Percentiles rank a stretch among this genome's conserved stretches.
Evolutionary conservation across 1,140 invertebrate species (phyloP).

Genomic region (Vanessa tameamea): DNA sequence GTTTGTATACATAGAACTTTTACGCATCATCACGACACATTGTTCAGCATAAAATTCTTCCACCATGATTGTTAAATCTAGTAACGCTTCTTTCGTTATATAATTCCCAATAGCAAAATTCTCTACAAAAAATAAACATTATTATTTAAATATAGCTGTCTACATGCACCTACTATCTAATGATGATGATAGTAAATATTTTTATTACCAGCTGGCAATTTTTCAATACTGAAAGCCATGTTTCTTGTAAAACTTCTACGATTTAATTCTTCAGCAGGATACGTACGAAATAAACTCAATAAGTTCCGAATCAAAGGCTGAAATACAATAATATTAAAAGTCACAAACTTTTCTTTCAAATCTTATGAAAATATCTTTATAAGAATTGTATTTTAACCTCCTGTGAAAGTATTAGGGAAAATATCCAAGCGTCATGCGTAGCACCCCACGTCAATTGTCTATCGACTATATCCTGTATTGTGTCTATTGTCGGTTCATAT

Average conservation of each 20-base stretch:
- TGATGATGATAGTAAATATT: too few species aligned
- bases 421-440: constrained; percentile 82
- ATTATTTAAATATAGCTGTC: neutral
- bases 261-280: constrained; percentile 66
- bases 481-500: constrained; percentile 79
- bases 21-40: constrained; percentile 80
- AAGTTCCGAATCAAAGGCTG: constrained; percentile 70
- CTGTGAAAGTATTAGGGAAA: constrained; percentile 74
- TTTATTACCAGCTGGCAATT: constrained; percentile 78
- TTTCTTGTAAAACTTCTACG: constrained; percentile 67
- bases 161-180: too few species aligned
- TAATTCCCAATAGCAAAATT: constrained; percentile 82
- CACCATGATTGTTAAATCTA: constrained; percentile 78
- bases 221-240: constrained; percentile 80
- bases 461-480: constrained; percentile 77
- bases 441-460: constrained; percentile 80
- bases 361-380: too few species aligned
- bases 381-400: constrained; percentile 53
- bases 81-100: constrained; percentile 77
- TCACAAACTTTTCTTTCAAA: neutral
- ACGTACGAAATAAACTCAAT: constrained; percentile 69
- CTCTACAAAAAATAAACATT: constrained; percentile 52
- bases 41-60: constrained; percentile 82
- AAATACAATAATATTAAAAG: neutral
- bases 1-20: constrained; percentile 78